Conservation (phyloP, 92 coral and sea anemone species). For the Bergia sp. region DNA sequence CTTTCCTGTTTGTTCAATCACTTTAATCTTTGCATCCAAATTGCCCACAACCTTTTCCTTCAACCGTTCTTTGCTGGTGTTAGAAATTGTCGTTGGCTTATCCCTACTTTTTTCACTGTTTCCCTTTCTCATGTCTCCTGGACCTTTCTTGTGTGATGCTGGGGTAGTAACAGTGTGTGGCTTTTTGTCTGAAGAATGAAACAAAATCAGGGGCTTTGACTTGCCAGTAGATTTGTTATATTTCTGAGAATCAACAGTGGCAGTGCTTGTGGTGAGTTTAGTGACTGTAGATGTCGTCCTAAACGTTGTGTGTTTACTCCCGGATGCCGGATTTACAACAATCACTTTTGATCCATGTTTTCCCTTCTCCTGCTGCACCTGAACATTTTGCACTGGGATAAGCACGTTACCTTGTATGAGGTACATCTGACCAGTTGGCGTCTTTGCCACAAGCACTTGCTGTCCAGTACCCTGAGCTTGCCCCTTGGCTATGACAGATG, state of each 20-base stretch:
- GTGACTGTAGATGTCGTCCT: slow-evolving; percentile 38
- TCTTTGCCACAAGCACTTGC: slow-evolving; percentile 89
- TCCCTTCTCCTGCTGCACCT: slow-evolving; percentile 67
- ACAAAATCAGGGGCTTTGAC: slow-evolving; percentile 33
- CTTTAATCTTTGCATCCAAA: slow-evolving; percentile 33
- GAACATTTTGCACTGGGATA: slow-evolving; percentile 80
- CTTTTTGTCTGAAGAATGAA: slow-evolving; percentile 31
- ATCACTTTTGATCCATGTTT: slow-evolving; percentile 60
- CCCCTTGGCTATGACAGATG: slow-evolving; percentile 91
- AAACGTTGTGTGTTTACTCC: slow-evolving; percentile 7
- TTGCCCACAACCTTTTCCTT: slow-evolving; percentile 42
- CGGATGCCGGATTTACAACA: slow-evolving; percentile 57
- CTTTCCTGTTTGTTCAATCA: slow-evolving; percentile 12
- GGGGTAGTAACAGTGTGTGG: slow-evolving; percentile 6
- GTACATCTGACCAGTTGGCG: slow-evolving; percentile 86
- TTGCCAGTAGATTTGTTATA: background rate
- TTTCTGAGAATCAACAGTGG: slow-evolving; percentile 4
- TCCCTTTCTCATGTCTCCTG: slow-evolving; percentile 1
- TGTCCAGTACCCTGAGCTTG: slow-evolving; percentile 81
- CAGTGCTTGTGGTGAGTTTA: slow-evolving; percentile 14
- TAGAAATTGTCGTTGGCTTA: background rate
- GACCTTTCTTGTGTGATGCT: slow-evolving; percentile 8
- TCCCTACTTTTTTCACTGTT: background rate
- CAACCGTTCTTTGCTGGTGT: slow-evolving; percentile 23
- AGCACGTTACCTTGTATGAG: slow-evolving; percentile 88